phyloP scores from a whole-genome alignment of 2,888 invertebrate species.

The Uropetala carovei region DNA sequence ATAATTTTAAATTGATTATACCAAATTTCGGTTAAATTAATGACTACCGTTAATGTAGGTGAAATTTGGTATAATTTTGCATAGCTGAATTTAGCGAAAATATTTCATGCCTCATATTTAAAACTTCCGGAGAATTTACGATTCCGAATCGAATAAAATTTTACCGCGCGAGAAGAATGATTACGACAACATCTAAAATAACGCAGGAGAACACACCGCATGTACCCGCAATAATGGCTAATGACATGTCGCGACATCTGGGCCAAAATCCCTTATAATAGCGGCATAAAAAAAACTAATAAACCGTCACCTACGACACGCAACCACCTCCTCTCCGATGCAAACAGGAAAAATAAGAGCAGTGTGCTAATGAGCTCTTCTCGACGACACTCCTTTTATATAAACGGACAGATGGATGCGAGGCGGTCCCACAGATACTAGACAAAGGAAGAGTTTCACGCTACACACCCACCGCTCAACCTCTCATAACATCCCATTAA shows the following conservation, averaged over 20 bases:
- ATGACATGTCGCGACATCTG: background rate
- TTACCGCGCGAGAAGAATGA: too few relatives aligned
- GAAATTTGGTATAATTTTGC: background rate
- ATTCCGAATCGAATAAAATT: too few relatives aligned
- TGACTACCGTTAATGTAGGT: background rate
- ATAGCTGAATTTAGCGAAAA: too few relatives aligned
- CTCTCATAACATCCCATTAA: background rate
- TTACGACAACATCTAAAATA: too few relatives aligned
- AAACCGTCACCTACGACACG: background rate
- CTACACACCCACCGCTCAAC: background rate
- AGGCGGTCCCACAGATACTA: background rate
- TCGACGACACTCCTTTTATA: background rate
- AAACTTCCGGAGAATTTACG: too few relatives aligned
- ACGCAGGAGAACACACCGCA: too few relatives aligned
- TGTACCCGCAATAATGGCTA: background rate
- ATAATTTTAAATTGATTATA: too few relatives aligned
- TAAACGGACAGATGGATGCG: background rate
- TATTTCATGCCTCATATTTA: too few relatives aligned
- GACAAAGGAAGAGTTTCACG: background rate
- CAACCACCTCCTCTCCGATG: background rate
- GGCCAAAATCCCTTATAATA: background rate
- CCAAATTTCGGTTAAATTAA: too few relatives aligned
- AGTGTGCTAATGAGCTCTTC: too few relatives aligned
- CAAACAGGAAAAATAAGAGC: background rate
- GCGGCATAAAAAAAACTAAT: background rate